Conservation (phyloP, 2,113 vertebrate species). For the Stegastes partitus region DNA sequence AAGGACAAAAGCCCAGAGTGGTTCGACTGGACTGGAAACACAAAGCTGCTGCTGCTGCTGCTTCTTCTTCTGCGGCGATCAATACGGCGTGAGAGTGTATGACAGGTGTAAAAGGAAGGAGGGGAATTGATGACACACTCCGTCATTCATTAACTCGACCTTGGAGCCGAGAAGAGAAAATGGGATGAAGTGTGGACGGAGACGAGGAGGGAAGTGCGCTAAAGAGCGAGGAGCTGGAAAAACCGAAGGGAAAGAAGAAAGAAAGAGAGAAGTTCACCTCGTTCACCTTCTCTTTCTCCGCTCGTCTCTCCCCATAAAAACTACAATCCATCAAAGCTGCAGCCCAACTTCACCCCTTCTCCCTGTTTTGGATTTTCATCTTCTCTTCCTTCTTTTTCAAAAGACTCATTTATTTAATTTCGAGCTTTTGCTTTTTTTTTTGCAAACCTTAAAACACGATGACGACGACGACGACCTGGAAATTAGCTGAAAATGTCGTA, state of each 20-base stretch:
- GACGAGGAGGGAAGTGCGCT: background rate
- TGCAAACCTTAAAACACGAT: too few species aligned
- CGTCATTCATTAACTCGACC: slow-evolving; percentile 59
- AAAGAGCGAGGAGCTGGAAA: background rate
- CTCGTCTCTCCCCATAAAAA: slow-evolving; percentile 62
- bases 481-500: too few species aligned
- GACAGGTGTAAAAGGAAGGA: slow-evolving; percentile 54
- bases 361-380: too few species aligned
- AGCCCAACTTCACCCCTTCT: slow-evolving; percentile 14
- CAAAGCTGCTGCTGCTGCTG: slow-evolving; percentile 22
- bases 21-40: slow-evolving; percentile 5
- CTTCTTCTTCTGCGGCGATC: slow-evolving; percentile 41
- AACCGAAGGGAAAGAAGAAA: too few species aligned
- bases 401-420: too few species aligned
- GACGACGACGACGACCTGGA: too few species aligned
- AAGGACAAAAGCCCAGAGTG: background rate
- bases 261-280: slow-evolving; percentile 28
- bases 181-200: slow-evolving; percentile 1
- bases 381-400: background rate
- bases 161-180: slow-evolving; percentile 21
- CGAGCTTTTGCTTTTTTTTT: too few species aligned
- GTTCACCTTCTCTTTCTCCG: slow-evolving; percentile 13
- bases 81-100: slow-evolving; percentile 23
- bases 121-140: slow-evolving; percentile 58
- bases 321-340: slow-evolving; percentile 62